These are phyloP conservation scores for Scatophagus argus DNA, from an alignment of 2,113 vertebrate species.

Conservation along the genomic window DNA sequence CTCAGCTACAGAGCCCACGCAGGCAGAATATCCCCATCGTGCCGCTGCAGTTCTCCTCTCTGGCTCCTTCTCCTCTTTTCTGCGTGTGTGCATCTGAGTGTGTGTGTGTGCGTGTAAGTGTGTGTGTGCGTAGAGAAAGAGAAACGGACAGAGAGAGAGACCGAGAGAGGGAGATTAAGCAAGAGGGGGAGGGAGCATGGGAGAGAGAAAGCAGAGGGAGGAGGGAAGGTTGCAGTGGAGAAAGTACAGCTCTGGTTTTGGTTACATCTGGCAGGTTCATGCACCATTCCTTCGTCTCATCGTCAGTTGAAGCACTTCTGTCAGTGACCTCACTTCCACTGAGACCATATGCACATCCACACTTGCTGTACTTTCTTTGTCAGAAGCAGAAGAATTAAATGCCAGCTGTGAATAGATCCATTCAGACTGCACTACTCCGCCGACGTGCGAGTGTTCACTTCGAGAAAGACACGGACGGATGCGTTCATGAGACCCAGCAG, in stretches of 20 bases:
- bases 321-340: constrained; percentile 43
- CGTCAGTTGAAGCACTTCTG: constrained; percentile 38
- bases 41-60: constrained; percentile 73
- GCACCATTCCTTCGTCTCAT: constrained; percentile 65
- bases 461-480: neutral
- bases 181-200: constrained; percentile 45
- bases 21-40: constrained; percentile 79
- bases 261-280: constrained; percentile 71
- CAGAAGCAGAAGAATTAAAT: constrained; percentile 27
- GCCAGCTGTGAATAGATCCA: constrained; percentile 12
- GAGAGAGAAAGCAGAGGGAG: constrained; percentile 37
- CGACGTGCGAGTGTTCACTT: neutral
- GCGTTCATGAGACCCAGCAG: neutral
- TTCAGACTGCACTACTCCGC: neutral
- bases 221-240: constrained; percentile 64
- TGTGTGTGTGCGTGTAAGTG: constrained; percentile 58
- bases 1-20: constrained; percentile 72
- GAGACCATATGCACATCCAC: constrained; percentile 43
- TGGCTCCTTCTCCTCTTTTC: constrained; percentile 84
- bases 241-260: constrained; percentile 73
- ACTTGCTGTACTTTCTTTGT: constrained; percentile 14
- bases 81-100: constrained; percentile 69
- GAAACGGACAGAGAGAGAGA: constrained; percentile 19
- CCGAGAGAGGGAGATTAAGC: constrained; percentile 52
- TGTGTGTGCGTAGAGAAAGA: constrained; percentile 47